Base-by-base conservation (phyloP, 1,140 invertebrate genomes). In the Dendrolimus punctatus region DNA sequence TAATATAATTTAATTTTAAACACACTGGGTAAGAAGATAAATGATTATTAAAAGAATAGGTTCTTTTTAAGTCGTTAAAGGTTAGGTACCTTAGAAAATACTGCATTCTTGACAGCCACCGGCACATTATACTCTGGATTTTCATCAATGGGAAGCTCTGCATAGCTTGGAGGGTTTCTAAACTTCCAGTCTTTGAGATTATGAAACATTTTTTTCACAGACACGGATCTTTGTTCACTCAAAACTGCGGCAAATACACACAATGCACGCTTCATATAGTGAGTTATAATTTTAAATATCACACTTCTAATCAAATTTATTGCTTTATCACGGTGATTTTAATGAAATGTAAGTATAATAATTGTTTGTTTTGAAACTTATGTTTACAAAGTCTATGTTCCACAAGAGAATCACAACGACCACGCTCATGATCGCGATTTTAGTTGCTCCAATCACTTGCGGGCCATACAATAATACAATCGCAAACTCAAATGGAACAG, bases 181-280 rank as follows among this genome's bases (percentile, higher is more conserved):
- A 85, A 81, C 57, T 80, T 81, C 77, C 78, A 85, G 4, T 80
- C 71, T 42, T 74, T 83, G 36, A 85, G 71, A 64, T 85, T 70
- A 51, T 45, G 67, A 7, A 76, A 55, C 41, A 71, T 54, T 54
- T 68, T 69, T 40, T 64, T 72, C 36, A 61, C 63, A 10, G 39
- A 6, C 37, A 53, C 48, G 40, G 40, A 49, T 51, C 57, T 73
- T 8, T 60, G 66, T 5, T 70, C 63, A 39, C 64, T 60, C 5
- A 71, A 50, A 36, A 77, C 40, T 4, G 66, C 63, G 23, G 66
- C 60, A 40, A 71, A 54, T 10, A 69, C 53, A 55, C 69, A 71
- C 39, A 80, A 67, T 6, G 65, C 59, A 41, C 79, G 68, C 60
- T 57, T 79, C 77, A 77, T 80, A 6, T 39, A 42, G 40, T 9